A percentile compares a stretch with the other conserved stretches of the same genome.
Conservation (phyloP, 35 echinoderm and acorn worm genomes). For the Stichopus chloronotus region DNA sequence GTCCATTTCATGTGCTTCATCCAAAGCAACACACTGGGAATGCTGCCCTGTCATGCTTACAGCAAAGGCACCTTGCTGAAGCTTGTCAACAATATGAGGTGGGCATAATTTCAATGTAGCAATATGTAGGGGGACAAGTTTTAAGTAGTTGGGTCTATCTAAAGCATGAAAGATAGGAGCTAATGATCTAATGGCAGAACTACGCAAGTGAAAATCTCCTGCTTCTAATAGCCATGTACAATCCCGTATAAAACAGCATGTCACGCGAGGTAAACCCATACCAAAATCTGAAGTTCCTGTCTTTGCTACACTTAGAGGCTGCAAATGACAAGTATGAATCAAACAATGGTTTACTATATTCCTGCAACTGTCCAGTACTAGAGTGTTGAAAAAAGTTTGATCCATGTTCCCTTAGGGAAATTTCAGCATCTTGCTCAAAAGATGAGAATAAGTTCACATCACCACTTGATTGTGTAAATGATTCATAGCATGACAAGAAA, state of each 20-base stretch:
- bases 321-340: not conserved
- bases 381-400: not conserved
- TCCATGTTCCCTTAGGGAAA: not conserved
- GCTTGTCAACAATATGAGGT: slow-evolving; percentile 45
- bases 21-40: slow-evolving; percentile 55
- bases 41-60: slow-evolving; percentile 51
- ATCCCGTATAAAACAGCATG: not conserved
- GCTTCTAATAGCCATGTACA: not conserved
- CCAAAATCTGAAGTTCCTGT: not conserved
- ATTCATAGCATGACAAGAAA: not conserved
- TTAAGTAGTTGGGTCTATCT: slow-evolving; percentile 60
- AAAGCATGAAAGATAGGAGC: slow-evolving; percentile 56
- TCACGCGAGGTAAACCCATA: not conserved
- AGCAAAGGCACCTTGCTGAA: slow-evolving; percentile 67
- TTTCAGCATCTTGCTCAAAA: not conserved
- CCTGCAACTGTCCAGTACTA: not conserved
- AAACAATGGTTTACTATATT: not conserved
- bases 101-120: slow-evolving; percentile 43
- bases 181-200: slow-evolving; percentile 8
- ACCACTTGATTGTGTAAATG: not conserved
- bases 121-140: slow-evolving; percentile 45
- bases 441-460: not conserved
- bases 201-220: not conserved
- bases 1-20: slow-evolving; percentile 82
- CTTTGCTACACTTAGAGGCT: not conserved